These are phyloP conservation scores for Cosmia trapezina DNA, from an alignment of 2,888 invertebrate genomes.

Conservation along the genomic window DNA sequence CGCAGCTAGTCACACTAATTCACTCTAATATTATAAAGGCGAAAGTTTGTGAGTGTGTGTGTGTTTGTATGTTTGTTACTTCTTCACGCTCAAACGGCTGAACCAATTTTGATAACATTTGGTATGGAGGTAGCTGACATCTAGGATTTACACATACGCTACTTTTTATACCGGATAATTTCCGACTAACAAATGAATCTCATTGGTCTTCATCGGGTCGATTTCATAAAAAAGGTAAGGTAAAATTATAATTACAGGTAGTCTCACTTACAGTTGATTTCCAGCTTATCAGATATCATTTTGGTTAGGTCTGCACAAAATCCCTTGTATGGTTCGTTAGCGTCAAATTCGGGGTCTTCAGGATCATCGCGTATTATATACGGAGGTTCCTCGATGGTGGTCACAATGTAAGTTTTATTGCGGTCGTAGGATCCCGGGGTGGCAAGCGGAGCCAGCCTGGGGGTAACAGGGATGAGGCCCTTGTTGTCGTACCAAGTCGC, in stretches of 20 bases:
- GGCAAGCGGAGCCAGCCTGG: conserved; percentile 93
- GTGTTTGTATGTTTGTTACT: no score
- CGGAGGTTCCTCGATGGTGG: conserved; percentile 96
- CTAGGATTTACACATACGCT: no score
- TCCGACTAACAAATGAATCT: no score
- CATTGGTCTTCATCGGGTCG: neutral
- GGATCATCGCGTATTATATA: conserved; percentile 94
- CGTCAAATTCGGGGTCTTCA: conserved; percentile 91
- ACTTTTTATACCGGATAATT: no score
- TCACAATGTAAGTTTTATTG: conserved; percentile 96
- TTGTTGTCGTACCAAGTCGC: conserved; percentile 96
- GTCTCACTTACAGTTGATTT: conserved; percentile 94
- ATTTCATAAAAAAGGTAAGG: neutral
- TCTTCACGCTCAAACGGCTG: no score
- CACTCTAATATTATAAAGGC: no score
- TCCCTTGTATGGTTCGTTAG: conserved; percentile 95
- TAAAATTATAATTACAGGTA: neutral
- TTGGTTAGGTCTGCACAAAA: conserved; percentile 97
- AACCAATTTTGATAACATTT: no score
- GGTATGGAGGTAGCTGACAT: no score
- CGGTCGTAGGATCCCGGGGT: conserved; percentile 93
- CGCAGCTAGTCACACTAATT: no score
- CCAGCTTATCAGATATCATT: conserved; percentile 94
- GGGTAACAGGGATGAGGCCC: conserved; percentile 93
- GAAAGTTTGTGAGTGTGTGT: no score